These are phyloP conservation scores for Euplexia lucipara DNA, from an alignment of 2,888 invertebrate species.

Conservation along the genomic window DNA sequence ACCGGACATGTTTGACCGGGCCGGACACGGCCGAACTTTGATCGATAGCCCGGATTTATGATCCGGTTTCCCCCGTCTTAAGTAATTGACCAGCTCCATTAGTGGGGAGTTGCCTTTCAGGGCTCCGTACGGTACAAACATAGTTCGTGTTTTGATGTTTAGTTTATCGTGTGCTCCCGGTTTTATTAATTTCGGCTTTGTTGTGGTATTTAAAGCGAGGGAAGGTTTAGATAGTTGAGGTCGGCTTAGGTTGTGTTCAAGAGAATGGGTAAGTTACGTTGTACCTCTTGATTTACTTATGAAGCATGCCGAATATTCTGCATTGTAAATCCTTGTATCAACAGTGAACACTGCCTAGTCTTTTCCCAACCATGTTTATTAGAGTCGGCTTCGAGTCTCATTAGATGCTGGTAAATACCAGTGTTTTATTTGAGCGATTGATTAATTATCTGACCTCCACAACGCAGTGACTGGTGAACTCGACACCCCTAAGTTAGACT, in stretches of 20 bases:
- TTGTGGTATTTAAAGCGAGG: constrained; percentile 50
- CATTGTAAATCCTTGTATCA: not conserved
- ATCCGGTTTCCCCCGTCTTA: constrained; percentile 87
- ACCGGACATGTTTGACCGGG: constrained; percentile 67
- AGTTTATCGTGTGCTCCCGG: constrained; percentile 54
- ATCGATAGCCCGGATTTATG: constrained; percentile 89
- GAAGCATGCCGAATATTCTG: not conserved
- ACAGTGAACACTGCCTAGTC: not conserved
- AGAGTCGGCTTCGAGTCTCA: too few species aligned
- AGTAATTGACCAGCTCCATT: constrained; percentile 90
- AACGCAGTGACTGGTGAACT: too few species aligned
- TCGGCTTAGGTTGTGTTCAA: constrained; percentile 3
- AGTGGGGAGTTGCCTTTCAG: constrained; percentile 72
- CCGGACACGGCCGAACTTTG: constrained; percentile 83
- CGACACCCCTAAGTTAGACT: too few species aligned
- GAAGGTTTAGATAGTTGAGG: constrained; percentile 23
- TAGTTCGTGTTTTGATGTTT: constrained; percentile 67
- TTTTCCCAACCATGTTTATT: too few species aligned
- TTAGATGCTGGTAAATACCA: too few species aligned
- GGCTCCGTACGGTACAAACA: constrained; percentile 65
- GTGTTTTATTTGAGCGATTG: too few species aligned
- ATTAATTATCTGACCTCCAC: too few species aligned
- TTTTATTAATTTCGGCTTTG: constrained; percentile 65
- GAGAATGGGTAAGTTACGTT: not conserved
- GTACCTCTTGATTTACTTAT: constrained; percentile 7